Base-by-base conservation (phyloP, 2,113 vertebrate species). In the Chloroceryle aenea region DNA sequence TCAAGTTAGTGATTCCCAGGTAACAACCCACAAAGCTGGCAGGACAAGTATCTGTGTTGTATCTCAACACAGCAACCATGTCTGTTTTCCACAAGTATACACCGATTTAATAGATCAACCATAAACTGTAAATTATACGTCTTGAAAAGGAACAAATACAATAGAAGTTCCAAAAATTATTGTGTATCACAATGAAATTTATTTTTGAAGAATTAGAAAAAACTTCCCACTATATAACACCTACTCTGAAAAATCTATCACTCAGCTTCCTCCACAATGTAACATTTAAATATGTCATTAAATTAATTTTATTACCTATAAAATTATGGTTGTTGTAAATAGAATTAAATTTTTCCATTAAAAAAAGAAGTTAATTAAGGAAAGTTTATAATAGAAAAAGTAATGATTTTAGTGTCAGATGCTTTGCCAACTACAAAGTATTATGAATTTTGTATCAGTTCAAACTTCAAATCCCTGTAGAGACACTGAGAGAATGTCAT, bases 311-410 rank as follows among this genome's bases (percentile, higher is more conserved):
- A 4, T 42, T 67, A 59, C 1, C 23, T 52, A 47, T 59, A 59
- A 59, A 68, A 85, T 50, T 55, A 56, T 19, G 4, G 8, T 26
- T 26, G 3, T 34, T 63, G 2, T 27, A 84, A 93, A 26, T 8
- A 0, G 34, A 95, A 76, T n/a, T 1, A 12, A 32, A 6, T 73
- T 87, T 61, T 78, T 42, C 5, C 50, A 56, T n/a, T 42, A 18
- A 74, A 81, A 74, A 67, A 34, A 17, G 19, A 90, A 96, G 93
- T 74, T 55, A 94, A 26, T 73, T 97, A 61, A 62, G 18, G 85
- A 32, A 43, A 48, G 0, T 59, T 78, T 81, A 10, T 34, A 45
- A 43, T 32, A 85, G 34, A 78, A 87, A 87, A 85, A 18, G 10
- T 25, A 91, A 74, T 68, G 17, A 34, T 79, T 84, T 94, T 93